Base-by-base conservation (phyloP, 35 echinoderm and acorn worm species). In the Chiridota heheva region DNA sequence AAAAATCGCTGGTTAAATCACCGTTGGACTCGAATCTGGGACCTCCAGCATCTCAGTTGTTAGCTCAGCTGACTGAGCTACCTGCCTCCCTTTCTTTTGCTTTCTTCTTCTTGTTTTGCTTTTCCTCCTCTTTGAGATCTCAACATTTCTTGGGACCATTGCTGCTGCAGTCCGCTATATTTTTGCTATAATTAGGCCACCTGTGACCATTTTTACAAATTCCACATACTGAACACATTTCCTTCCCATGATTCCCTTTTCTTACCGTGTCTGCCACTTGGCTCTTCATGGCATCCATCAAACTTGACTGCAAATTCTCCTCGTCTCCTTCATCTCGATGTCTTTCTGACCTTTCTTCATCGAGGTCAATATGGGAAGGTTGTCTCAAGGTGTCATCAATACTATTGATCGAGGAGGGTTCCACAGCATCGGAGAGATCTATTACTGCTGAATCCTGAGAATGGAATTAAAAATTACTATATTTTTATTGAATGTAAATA, bases 271-370 rank as follows among this genome's bases (percentile, higher is more conserved):
- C 81, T 6, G 87, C 92, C 55, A 96, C 88, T 28, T 96, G 92
- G 44, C 82, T 86, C 77, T 83, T 90, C 45, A 96, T 84, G 0
- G 87, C 92, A 83, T 96, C 87, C 92, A 96, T 90, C 56, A 96
- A 83, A 29, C 33, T 81, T 1, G 65, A 48, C 30, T 74, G 40
- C 35, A 67, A 70, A 31, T 84, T 44, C 35, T 86, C 51, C 37
- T 81, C 74, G 36, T 78, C 76, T 49, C 70, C 63, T 22, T 58
- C 39, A 13, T 73, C 69, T 17, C 63, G 30, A 42, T 42, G 10
- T 17, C 22, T 3, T 48, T 57, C 56, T 35, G 4, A 30, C 38
- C 68, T 69, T 24, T 73, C 53, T 32, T 71, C 49, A 61, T 51
- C 58, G 8, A 86, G 42, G 40, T 82, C 76, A n/a, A n/a, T 56